Evolutionary conservation across 2,113 vertebrate species (phyloP).

Genomic region (Sminthopsis crassicaudata): DNA sequence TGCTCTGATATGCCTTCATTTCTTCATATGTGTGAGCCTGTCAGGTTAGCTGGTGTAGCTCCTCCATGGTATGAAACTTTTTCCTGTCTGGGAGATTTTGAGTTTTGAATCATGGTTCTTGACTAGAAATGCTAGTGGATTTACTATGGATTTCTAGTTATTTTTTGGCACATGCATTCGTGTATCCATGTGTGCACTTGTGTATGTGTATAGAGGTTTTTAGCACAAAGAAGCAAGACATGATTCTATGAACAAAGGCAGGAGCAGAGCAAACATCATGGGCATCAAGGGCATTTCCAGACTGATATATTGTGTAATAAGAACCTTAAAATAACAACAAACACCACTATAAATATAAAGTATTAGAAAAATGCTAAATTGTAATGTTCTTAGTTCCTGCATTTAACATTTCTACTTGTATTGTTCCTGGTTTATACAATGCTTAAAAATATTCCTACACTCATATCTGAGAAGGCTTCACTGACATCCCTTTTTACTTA

Average conservation of each 20-base stretch:
- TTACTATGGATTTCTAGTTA: background rate
- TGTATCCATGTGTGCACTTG: background rate
- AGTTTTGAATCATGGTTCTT: background rate
- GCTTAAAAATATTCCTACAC: slow-evolving; percentile 37
- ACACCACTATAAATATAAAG: background rate
- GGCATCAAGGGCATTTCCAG: slow-evolving; percentile 27
- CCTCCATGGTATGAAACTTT: slow-evolving; percentile 95
- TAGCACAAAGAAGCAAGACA: background rate
- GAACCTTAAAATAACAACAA: slow-evolving; percentile 8
- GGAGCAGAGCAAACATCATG: background rate
- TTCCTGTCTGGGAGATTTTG: background rate
- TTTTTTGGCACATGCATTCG: background rate
- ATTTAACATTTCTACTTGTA: slow-evolving; percentile 48
- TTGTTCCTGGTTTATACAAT: slow-evolving; percentile 35
- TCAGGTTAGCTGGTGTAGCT: slow-evolving; percentile 98
- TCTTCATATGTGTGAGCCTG: slow-evolving; percentile 99
- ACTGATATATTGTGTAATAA: slow-evolving; percentile 21
- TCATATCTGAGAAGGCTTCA: slow-evolving; percentile 55
- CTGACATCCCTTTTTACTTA: slow-evolving; percentile 13
- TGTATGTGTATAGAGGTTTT: slow-evolving; percentile 12
- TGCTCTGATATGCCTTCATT: slow-evolving; percentile 98
- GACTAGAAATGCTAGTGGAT: background rate
- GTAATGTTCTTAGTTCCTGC: background rate
- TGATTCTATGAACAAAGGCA: background rate
- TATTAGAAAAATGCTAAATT: slow-evolving; percentile 3